Evolutionary conservation across 2,797 vertebrate species (phyloP).

Genomic region (Leuciscus waleckii): DNA sequence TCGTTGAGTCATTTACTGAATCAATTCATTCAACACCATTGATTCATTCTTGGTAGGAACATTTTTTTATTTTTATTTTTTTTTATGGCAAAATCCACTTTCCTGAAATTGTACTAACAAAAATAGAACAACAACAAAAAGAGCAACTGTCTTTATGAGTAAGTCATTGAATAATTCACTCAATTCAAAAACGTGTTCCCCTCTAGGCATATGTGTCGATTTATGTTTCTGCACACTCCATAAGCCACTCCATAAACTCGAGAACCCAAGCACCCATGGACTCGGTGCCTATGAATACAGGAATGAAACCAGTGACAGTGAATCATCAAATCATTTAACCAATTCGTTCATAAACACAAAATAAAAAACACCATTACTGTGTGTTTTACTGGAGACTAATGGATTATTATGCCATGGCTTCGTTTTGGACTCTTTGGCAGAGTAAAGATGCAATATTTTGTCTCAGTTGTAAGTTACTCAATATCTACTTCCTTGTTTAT

Average conservation of each 20-base stretch:
- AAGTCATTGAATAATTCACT: neutral
- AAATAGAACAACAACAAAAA: neutral
- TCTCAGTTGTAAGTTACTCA: neutral
- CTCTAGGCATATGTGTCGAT: neutral
- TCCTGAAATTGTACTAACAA: neutral
- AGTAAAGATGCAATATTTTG: neutral
- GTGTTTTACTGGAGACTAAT: neutral
- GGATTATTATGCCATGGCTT: neutral
- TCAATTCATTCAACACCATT: neutral
- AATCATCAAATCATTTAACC: neutral
- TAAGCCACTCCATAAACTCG: neutral
- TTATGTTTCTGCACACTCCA: neutral
- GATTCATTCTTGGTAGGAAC: neutral
- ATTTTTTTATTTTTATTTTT: too few species aligned
- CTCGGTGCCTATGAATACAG: neutral
- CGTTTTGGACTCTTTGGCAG: neutral
- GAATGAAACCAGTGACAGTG: neutral
- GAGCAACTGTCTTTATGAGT: neutral
- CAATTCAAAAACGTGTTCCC: neutral
- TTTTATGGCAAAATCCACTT: neutral
- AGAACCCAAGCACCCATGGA: neutral
- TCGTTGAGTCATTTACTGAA: neutral
- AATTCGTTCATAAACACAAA: neutral
- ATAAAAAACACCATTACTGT: neutral
- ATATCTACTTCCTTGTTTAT: neutral